phyloP scores from a whole-genome alignment of 2,113 vertebrate species.

The Hoplias malabaricus region DNA sequence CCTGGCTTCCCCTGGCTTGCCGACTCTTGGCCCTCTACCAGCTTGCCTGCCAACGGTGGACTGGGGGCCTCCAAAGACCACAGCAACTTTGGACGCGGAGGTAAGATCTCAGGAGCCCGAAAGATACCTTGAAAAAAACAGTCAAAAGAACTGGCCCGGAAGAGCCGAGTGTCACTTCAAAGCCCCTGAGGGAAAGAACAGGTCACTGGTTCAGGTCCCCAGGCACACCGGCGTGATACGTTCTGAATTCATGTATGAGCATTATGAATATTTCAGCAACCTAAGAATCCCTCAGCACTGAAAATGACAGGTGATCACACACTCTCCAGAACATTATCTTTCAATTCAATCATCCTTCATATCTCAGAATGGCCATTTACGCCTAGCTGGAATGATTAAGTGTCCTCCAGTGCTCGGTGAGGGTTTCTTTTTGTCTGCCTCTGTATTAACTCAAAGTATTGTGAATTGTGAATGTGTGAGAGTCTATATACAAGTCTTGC shows the following conservation, averaged over 20 bases:
- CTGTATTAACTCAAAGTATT: too few relatives aligned
- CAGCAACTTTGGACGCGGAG: constrained; percentile 92
- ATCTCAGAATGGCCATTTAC: not conserved
- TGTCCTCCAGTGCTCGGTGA: too few relatives aligned
- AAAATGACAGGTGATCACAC: constrained; percentile 32
- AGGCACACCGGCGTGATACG: not conserved
- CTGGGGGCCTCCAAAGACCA: constrained; percentile 90
- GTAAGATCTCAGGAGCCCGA: constrained; percentile 66
- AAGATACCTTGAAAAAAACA: constrained; percentile 53
- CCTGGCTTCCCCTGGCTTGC: constrained; percentile 96
- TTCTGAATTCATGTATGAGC: constrained; percentile 42
- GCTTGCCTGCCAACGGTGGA: constrained; percentile 91
- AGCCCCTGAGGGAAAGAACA: constrained; percentile 4
- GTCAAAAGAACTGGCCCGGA: not conserved
- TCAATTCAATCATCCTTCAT: not conserved
- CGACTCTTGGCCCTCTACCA: constrained; percentile 96
- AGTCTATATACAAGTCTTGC: too few relatives aligned
- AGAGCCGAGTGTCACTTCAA: constrained; percentile 9
- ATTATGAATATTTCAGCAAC: constrained; percentile 48
- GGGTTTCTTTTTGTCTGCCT: too few relatives aligned
- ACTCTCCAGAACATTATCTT: constrained; percentile 34
- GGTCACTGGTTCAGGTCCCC: constrained; percentile 26
- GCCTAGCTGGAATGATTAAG: not conserved
- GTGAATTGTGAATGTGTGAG: too few relatives aligned
- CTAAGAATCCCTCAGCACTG: constrained; percentile 24